Evolutionary conservation across 1,140 invertebrate genomes (phyloP).

Genomic region (Maniola jurtina): DNA sequence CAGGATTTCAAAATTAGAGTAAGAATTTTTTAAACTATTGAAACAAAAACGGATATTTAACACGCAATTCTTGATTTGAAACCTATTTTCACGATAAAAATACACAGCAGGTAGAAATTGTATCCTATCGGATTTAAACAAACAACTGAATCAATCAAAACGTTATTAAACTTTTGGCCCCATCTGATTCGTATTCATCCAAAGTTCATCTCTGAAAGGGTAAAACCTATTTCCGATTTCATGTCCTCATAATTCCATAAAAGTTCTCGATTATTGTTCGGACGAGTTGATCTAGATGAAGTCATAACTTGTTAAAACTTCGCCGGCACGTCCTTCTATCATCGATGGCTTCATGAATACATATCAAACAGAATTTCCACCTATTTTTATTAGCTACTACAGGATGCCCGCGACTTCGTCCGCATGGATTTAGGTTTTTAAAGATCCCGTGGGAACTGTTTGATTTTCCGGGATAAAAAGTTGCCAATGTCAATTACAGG

Average conservation of each 20-base stretch:
- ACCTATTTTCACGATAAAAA: no score
- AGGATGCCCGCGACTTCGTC: no score
- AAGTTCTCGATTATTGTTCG: constrained; percentile 29
- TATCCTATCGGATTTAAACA: background rate
- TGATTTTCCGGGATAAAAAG: no score
- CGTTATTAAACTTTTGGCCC: constrained; percentile 26
- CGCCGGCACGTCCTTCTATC: constrained; percentile 11
- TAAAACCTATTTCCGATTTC: constrained; percentile 24
- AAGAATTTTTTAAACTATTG: no score
- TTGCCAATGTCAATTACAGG: no score
- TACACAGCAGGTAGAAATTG: no score
- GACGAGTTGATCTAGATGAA: constrained; percentile 18
- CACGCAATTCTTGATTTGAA: no score
- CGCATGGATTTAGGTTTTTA: no score
- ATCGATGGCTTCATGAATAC: constrained; percentile 12
- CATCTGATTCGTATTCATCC: constrained; percentile 24
- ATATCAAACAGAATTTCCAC: background rate
- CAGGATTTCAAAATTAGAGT: no score
- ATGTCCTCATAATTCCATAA: constrained; percentile 33
- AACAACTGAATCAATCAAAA: constrained; percentile 25
- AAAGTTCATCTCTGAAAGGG: constrained; percentile 24
- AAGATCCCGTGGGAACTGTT: no score
- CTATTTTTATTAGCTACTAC: background rate
- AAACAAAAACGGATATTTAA: no score
- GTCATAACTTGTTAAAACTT: constrained; percentile 32